Percentiles rank a stretch among this genome's conserved stretches.
phyloP scores from a whole-genome alignment of 2,113 vertebrate species.

The Paradisaea rubra region DNA sequence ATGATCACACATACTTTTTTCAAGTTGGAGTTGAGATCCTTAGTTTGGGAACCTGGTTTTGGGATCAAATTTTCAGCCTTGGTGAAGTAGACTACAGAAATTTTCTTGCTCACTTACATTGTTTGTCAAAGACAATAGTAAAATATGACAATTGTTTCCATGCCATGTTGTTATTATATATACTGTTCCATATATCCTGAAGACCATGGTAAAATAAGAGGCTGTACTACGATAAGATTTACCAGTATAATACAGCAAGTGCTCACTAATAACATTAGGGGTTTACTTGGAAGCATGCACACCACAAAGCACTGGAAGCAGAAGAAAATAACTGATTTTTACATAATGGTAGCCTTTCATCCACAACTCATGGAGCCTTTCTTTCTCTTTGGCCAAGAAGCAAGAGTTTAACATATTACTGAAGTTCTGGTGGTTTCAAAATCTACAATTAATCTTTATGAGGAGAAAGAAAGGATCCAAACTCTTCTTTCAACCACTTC shows the following conservation, averaged over 20 bases:
- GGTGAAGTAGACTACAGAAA: not conserved
- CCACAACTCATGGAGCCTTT: not conserved
- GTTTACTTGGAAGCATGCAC: not conserved
- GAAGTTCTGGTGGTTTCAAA: not conserved
- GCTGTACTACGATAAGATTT: not conserved
- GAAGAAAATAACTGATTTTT: not conserved
- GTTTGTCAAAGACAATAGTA: not conserved
- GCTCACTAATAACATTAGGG: not conserved
- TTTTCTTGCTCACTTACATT: not conserved
- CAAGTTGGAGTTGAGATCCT: not conserved
- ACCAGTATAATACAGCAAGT: not conserved
- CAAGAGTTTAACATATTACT: not conserved
- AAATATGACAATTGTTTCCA: not conserved
- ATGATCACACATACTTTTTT: not conserved
- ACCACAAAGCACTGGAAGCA: not conserved
- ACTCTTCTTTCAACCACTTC: not conserved
- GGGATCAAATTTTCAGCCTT: not conserved
- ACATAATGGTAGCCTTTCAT: not conserved
- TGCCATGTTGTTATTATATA: not conserved
- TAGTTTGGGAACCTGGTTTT: not conserved
- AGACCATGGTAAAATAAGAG: not conserved
- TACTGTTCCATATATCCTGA: not conserved
- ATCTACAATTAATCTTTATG: not conserved
- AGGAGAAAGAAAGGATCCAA: not conserved
- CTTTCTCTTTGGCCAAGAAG: not conserved